phyloP scores from a whole-genome alignment of 2,888 invertebrate genomes.

The Harpalus rubripes region DNA sequence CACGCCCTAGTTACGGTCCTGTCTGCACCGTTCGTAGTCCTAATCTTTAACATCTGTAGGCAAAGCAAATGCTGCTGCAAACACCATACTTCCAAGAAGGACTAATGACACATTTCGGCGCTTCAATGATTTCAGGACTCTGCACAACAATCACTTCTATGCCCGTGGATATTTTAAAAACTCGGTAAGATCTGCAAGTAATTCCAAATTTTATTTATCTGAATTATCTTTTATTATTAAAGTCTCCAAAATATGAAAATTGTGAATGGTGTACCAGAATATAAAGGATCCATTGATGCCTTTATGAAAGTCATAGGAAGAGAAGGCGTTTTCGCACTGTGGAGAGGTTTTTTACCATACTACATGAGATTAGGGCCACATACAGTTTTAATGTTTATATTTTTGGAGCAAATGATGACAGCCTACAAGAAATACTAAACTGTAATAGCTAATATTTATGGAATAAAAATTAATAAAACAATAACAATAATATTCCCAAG shows the following conservation, averaged over 20 bases:
- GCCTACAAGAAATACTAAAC: background rate
- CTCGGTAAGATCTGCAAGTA: slow-evolving; percentile 81
- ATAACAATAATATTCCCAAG: no score
- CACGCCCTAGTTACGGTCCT: no score
- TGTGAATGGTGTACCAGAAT: slow-evolving; percentile 90
- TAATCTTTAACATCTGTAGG: slow-evolving; percentile 27
- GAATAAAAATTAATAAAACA: no score
- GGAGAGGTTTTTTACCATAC: slow-evolving; percentile 41
- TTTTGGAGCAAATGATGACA: slow-evolving; percentile 17
- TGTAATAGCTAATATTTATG: no score
- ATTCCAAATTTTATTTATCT: background rate
- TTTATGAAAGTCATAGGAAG: slow-evolving; percentile 5
- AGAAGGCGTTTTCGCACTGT: slow-evolving; percentile 32
- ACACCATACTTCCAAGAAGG: slow-evolving; percentile 78
- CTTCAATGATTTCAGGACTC: slow-evolving; percentile 96
- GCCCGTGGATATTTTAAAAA: slow-evolving; percentile 98
- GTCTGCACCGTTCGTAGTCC: no score
- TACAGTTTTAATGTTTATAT: slow-evolving; percentile 34
- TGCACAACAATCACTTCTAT: slow-evolving; percentile 95
- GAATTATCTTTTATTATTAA: slow-evolving; percentile 71
- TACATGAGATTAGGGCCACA: slow-evolving; percentile 33
- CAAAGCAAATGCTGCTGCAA: slow-evolving; percentile 25
- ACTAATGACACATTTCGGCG: slow-evolving; percentile 90
- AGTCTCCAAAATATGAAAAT: slow-evolving; percentile 96
- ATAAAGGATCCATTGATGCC: slow-evolving; percentile 84